Evolutionary conservation across 2,888 invertebrate species (phyloP).

Genomic region (Scaptomyza tumidula): DNA sequence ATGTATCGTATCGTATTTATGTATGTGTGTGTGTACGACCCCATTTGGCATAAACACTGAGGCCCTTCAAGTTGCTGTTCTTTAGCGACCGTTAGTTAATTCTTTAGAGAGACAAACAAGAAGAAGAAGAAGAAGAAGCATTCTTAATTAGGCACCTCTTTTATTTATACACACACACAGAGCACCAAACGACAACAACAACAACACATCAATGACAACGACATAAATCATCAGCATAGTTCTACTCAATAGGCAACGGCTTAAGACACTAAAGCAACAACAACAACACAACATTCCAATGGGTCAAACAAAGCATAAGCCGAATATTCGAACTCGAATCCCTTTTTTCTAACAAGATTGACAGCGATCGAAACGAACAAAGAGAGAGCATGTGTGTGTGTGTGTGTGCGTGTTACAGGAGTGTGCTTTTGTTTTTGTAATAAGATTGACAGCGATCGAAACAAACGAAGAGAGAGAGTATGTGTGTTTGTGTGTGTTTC

Average conservation of each 20-base stretch:
- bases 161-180: constrained; percentile 23
- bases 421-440: too few relatives aligned
- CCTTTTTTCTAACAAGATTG: constrained; percentile 59
- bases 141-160: constrained; percentile 62
- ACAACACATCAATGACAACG: constrained; percentile 31
- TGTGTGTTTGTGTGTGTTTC: neutral
- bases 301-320: constrained; percentile 66
- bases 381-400: neutral
- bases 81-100: constrained; percentile 54
- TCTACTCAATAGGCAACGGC: constrained; percentile 28
- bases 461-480: neutral
- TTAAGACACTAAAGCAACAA: constrained; percentile 6
- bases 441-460: constrained; percentile 35
- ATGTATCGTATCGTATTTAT: constrained; percentile 1
- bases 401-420: neutral
- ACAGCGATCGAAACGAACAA: neutral
- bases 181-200: too few relatives aligned
- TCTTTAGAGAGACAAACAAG: constrained; percentile 19
- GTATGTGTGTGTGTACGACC: constrained; percentile 28
- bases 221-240: constrained; percentile 49
- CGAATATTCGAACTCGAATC: constrained; percentile 43
- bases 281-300: constrained; percentile 39
- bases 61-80: constrained; percentile 33
- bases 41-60: constrained; percentile 40
- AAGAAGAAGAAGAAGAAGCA: constrained; percentile 10